phyloP scores from a whole-genome alignment of 1,140 invertebrate genomes.

The Cydia fagiglandana region DNA sequence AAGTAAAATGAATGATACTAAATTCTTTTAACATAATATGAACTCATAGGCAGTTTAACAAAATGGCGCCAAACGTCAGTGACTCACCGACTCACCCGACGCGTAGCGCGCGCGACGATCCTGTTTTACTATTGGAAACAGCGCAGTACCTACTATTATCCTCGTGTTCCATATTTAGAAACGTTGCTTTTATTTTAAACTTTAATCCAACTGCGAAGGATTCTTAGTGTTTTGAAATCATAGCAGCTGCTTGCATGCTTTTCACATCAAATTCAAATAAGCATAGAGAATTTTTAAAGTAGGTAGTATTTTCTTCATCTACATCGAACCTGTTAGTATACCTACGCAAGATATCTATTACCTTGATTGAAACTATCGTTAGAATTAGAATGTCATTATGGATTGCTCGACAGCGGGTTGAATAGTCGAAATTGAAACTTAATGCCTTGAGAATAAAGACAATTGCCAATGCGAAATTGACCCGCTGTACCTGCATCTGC shows the following conservation, averaged over 20 bases:
- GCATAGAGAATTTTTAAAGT: neutral
- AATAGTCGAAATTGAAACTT: neutral
- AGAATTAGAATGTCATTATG: neutral
- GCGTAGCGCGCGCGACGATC: neutral
- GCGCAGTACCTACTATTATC: neutral
- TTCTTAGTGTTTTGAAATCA: neutral
- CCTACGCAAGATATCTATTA: neutral
- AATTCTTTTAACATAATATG: neutral
- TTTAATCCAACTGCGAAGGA: neutral
- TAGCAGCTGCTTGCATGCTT: neutral
- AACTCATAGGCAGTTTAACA: neutral
- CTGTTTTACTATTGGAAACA: neutral
- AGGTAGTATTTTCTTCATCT: neutral
- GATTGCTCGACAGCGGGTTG: neutral
- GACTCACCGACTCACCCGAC: neutral
- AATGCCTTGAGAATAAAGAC: neutral
- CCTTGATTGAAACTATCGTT: neutral
- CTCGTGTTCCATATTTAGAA: conserved; percentile 4
- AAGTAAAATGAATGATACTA: neutral
- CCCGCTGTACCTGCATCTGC: neutral
- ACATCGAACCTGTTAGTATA: neutral
- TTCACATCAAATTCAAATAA: neutral
- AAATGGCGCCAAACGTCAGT: neutral
- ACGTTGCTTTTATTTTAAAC: conserved; percentile 5
- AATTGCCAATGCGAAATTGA: neutral